Evolutionary conservation across 2,113 vertebrate genomes (phyloP).

Genomic region (Chinchilla lanigera): DNA sequence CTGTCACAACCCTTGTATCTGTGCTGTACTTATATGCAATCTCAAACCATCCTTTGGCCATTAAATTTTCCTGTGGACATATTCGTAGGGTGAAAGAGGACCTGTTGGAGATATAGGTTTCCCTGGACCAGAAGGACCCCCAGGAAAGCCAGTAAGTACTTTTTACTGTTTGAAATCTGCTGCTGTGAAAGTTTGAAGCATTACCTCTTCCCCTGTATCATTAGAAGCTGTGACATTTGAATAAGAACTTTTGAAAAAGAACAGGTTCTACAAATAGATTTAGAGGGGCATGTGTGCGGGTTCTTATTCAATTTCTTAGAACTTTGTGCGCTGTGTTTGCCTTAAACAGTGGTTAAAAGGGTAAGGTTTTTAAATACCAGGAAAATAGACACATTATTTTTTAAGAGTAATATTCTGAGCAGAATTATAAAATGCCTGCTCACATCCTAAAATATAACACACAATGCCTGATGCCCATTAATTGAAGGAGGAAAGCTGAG

Average conservation of each 20-base stretch:
- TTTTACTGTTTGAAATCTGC: neutral
- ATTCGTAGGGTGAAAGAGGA: slow-evolving; percentile 93
- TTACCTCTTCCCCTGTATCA: neutral
- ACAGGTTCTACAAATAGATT: neutral
- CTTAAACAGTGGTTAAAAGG: neutral
- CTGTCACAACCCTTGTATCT: neutral
- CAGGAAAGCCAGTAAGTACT: slow-evolving; percentile 93
- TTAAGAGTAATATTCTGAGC: neutral
- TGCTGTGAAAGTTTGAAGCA: neutral
- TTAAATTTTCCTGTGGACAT: slow-evolving; percentile 32
- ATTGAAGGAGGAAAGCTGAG: too few relatives aligned
- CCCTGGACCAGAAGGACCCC: slow-evolving; percentile 96
- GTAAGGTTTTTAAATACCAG: neutral
- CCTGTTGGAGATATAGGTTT: slow-evolving; percentile 96
- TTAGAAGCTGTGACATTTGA: slow-evolving; percentile 45
- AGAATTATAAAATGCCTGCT: neutral
- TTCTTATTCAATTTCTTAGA: neutral
- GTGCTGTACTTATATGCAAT: rapidly evolving
- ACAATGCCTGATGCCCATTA: neutral
- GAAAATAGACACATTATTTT: slow-evolving; percentile 20
- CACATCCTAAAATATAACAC: neutral
- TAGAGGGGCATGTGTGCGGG: rapidly evolving
- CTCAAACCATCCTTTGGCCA: neutral
- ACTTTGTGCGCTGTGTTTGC: neutral
- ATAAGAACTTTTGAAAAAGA: neutral